phyloP scores from a whole-genome alignment of 2,797 vertebrate species.

The Phataginus tetradactyla region DNA sequence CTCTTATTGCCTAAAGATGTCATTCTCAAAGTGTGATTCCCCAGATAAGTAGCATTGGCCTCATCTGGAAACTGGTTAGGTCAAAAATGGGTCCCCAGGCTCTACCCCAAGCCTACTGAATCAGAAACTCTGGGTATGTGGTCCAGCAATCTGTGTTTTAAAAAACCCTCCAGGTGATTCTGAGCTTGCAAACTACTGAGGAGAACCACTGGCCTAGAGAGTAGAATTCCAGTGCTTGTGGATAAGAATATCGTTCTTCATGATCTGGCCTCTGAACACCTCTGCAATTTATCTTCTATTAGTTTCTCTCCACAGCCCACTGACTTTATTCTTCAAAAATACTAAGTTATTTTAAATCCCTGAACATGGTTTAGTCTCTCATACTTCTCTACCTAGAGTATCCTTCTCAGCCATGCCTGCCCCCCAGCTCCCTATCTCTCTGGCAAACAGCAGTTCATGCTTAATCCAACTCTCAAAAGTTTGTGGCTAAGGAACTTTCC shows the following conservation, averaged over 20 bases:
- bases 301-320: background rate
- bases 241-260: background rate
- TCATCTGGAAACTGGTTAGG: background rate
- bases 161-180: constrained; percentile 35
- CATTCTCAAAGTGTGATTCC: background rate
- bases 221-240: background rate
- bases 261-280: background rate
- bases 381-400: background rate
- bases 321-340: background rate
- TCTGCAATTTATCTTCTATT: background rate
- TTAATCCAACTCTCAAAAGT: background rate
- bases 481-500: constrained; percentile 1
- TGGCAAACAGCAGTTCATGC: background rate
- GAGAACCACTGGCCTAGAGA: background rate
- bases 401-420: background rate
- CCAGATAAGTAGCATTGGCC: background rate
- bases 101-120: background rate
- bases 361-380: background rate
- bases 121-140: constrained; percentile 3
- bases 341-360: background rate
- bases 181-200: background rate
- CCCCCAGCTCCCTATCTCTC: background rate
- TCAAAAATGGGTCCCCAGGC: background rate
- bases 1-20: background rate
- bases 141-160: background rate